These are phyloP conservation scores for Rhadina sibilatrix DNA, from an alignment of 2,113 vertebrate species.

Conservation along the genomic window DNA sequence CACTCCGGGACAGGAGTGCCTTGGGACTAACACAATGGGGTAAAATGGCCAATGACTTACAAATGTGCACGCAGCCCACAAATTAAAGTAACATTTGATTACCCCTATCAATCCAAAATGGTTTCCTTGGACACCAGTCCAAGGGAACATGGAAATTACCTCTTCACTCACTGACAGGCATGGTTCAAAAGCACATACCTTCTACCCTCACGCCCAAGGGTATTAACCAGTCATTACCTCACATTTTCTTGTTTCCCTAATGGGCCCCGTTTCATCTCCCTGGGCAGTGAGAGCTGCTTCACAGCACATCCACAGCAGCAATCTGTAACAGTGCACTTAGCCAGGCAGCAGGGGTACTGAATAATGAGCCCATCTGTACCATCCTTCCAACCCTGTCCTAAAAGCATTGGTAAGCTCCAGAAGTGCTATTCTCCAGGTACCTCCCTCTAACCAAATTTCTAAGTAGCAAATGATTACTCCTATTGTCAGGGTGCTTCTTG, in stretches of 20 bases:
- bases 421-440: neutral
- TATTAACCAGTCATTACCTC: constrained; percentile 56
- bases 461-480: neutral
- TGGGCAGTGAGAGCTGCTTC: constrained; percentile 39
- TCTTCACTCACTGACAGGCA: neutral
- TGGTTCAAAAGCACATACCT: constrained; percentile 24
- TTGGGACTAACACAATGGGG: neutral
- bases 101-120: neutral
- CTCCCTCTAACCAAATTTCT: neutral
- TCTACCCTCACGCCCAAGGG: neutral
- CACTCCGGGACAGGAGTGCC: constrained; percentile 3
- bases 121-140: constrained; percentile 14
- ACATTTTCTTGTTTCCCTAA: constrained; percentile 42
- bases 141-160: constrained; percentile 6
- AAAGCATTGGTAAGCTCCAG: neutral
- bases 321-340: constrained; percentile 48
- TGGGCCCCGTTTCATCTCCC: constrained; percentile 1
- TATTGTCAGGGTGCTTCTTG: neutral
- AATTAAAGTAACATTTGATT: constrained; percentile 30
- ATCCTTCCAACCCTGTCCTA: neutral
- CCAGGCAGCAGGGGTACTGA: constrained; percentile 42
- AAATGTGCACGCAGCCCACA: neutral
- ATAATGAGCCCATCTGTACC: constrained; percentile 41
- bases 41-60: neutral
- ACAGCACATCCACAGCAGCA: constrained; percentile 35